Conservation (phyloP, 92 coral and sea anemone species). For the Palythoa grandiflora region DNA sequence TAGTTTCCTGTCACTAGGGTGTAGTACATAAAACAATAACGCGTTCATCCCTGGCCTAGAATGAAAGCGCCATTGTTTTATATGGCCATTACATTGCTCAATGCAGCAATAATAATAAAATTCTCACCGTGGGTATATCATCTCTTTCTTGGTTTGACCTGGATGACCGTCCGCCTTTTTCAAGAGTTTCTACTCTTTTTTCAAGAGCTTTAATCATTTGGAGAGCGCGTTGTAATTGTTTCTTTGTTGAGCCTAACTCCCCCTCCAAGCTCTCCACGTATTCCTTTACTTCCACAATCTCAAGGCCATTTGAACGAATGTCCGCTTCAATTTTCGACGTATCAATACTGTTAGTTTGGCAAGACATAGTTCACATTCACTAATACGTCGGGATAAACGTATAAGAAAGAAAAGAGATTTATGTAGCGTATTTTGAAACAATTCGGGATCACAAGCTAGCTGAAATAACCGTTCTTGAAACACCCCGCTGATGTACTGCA, state of each 20-base stretch:
- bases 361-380: neutral
- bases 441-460: neutral
- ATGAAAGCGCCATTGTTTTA: slow-evolving; percentile 1
- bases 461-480: neutral
- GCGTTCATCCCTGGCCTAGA: neutral
- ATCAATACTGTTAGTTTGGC: neutral
- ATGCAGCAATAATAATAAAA: neutral
- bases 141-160: slow-evolving; percentile 10
- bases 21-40: slow-evolving; percentile 1
- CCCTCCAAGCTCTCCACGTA: slow-evolving; percentile 1
- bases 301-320: slow-evolving; percentile 5
- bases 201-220: slow-evolving; percentile 5
- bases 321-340: neutral
- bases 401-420: neutral
- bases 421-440: neutral
- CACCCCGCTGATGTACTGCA: neutral
- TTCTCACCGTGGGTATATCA: neutral
- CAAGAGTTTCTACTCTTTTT: neutral
- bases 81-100: neutral
- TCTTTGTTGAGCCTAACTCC: slow-evolving; percentile 12
- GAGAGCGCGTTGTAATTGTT: neutral
- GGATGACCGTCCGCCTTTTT: slow-evolving; percentile 8
- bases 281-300: neutral
- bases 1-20: neutral
- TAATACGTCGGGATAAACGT: neutral